A percentile compares a stretch with the other conserved stretches of the same genome.
These are phyloP conservation scores for Carterocephalus palaemon DNA, from an alignment of 2,888 invertebrate genomes.

Conservation along the genomic window DNA sequence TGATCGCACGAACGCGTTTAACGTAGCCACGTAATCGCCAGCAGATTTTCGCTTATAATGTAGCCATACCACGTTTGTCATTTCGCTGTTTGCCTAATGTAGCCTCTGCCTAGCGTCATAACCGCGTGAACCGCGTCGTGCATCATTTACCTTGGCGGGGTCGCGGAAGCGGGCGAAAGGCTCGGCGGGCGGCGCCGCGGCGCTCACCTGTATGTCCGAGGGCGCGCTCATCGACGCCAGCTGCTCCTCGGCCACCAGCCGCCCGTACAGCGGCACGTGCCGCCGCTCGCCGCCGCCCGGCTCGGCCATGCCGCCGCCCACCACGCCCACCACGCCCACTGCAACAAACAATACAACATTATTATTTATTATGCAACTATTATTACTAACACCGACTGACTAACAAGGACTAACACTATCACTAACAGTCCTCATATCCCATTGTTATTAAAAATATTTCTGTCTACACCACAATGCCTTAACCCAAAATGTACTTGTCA, in stretches of 20 bases:
- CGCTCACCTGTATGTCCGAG: conserved; percentile 82
- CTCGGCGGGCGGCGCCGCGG: conserved; percentile 68
- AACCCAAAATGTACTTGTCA: too few relatives aligned
- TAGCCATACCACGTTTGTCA: too few relatives aligned
- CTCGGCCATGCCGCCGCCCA: conserved; percentile 70
- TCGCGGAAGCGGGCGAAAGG: conserved; percentile 75
- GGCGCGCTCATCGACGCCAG: conserved; percentile 81
- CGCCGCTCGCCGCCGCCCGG: conserved; percentile 77
- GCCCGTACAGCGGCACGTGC: conserved; percentile 91
- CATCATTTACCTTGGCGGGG: conserved; percentile 74
- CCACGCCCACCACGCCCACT: conserved; percentile 68
- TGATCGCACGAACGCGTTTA: too few relatives aligned
- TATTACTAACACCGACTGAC: too few relatives aligned
- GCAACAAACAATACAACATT: conserved; percentile 42
- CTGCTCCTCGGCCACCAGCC: conserved; percentile 94
- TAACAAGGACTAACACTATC: too few relatives aligned
- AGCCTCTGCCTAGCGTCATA: too few relatives aligned
- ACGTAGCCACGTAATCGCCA: too few relatives aligned
- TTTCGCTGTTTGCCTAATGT: too few relatives aligned
- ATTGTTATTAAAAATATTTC: too few relatives aligned
- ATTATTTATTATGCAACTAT: background rate
- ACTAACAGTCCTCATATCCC: too few relatives aligned
- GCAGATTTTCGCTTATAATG: too few relatives aligned
- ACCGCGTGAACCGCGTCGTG: conserved; percentile 70
- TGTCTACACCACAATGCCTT: too few relatives aligned